Evolutionary conservation across 2,888 invertebrate genomes (phyloP).

Genomic region (Lepidocyrtinus sp.): DNA sequence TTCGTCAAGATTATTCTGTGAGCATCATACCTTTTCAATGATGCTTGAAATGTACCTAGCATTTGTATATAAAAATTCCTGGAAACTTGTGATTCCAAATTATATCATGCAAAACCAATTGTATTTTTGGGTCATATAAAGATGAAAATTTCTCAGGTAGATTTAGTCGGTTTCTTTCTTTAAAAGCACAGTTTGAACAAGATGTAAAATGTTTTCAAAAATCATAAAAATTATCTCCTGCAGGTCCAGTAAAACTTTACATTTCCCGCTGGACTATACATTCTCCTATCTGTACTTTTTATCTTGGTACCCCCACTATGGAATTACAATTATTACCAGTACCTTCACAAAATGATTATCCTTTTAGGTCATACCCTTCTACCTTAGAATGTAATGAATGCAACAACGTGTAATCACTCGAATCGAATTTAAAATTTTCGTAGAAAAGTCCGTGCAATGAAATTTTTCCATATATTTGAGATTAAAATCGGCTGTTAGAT

Average conservation of each 20-base stretch:
- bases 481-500: neutral
- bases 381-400: neutral
- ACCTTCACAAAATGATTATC: no score
- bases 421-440: neutral
- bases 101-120: no score
- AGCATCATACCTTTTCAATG: no score
- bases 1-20: neutral
- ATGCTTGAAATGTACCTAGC: no score
- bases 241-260: neutral
- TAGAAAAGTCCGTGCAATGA: neutral
- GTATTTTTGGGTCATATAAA: no score
- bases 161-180: slow-evolving; percentile 25
- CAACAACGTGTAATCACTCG: neutral
- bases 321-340: slow-evolving; percentile 37
- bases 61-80: no score
- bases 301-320: slow-evolving; percentile 8
- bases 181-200: slow-evolving; percentile 42
- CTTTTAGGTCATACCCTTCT: no score
- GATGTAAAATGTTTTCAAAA: slow-evolving; percentile 34
- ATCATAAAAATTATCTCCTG: slow-evolving; percentile 35
- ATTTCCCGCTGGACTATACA: slow-evolving; percentile 17
- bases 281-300: slow-evolving; percentile 23
- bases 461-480: neutral
- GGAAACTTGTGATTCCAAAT: no score
- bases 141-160: no score